phyloP scores from a whole-genome alignment of 1,140 invertebrate genomes.

The Caenorhabditis inopinata region DNA sequence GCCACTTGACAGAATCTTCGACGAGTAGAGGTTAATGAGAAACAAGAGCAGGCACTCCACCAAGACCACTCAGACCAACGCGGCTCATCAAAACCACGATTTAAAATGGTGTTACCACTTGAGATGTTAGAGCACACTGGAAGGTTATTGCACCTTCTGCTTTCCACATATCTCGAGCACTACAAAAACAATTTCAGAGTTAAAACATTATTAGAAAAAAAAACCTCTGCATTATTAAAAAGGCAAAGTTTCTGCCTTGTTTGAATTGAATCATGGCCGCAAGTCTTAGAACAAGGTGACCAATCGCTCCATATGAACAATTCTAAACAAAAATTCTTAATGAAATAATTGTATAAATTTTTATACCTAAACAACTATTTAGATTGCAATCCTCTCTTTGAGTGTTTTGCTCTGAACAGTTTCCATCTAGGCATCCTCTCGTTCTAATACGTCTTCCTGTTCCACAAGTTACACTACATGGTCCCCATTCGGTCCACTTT shows the following conservation, averaged over 20 bases:
- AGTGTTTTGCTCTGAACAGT: neutral
- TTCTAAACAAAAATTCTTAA: neutral
- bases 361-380: neutral
- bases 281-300: conserved; percentile 48
- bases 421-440: neutral
- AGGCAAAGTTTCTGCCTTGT: neutral
- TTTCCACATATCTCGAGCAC: conserved; percentile 35
- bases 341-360: too few species aligned
- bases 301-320: conserved; percentile 49
- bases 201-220: neutral
- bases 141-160: conserved; percentile 42
- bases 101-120: conserved; percentile 1
- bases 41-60: conserved; percentile 59
- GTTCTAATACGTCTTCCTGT: conserved; percentile 35
- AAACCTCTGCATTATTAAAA: neutral
- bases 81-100: conserved; percentile 40
- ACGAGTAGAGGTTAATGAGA: conserved; percentile 58
- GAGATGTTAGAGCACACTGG: neutral
- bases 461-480: conserved; percentile 53
- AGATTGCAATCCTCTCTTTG: conserved; percentile 1
- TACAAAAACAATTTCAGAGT: neutral
- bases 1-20: conserved; percentile 60
- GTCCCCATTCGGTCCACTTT: conserved; percentile 50
- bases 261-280: conserved; percentile 44
- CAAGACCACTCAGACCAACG: conserved; percentile 57